Evolutionary conservation across 1,140 invertebrate species (phyloP), one percentile per base, ranked within the genome.

Genomic region (Lysiphlebus fabarum): DNA sequence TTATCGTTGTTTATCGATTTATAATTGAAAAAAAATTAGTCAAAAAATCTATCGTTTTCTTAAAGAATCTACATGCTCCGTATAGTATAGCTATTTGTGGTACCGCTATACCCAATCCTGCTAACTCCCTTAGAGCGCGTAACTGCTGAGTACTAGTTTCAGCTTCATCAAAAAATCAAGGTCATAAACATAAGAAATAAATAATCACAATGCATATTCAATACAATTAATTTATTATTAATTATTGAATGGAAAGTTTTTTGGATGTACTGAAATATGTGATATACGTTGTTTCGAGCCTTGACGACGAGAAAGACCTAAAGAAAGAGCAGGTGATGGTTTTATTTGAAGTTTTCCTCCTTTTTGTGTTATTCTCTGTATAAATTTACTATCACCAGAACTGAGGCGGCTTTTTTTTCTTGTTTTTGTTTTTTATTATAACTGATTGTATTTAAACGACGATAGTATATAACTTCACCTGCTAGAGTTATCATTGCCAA

Each of bases 401-500:
- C 51, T 17, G 56, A 42, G n/a, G 64, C 68, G 26, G 49, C 58
- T 6, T 62, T 70, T 49, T 37, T 65, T 77, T 58, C n/a, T 63
- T 56, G 60, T 61, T 50, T 59, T 78, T 66, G 10, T 69, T 53
- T 78, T 72, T 4, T 77, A n/a, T 5, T 70, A 61, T 77, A 74
- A 9, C 77, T 76, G 49, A 74, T 79, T n/a, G 80, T 76, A 67
- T 86, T 86, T n/a, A 82, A 80, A 61, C 86, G 86, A 2, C 76
- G 68, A 70, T 92, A 89, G 67, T 91, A 91, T 38, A 91, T 77
- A 0, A 94, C 86, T 72, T 94, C 91, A 60, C 86, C 86, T 1
- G 83, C 87, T 9, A 94, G 76, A 0, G 90, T 92, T 5, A 92
- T 69, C 87, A 94, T 90, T 1, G 91, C 91, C 38, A 94, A 67